phyloP scores from a whole-genome alignment of 2,113 vertebrate genomes.

The Corvus cornix region DNA sequence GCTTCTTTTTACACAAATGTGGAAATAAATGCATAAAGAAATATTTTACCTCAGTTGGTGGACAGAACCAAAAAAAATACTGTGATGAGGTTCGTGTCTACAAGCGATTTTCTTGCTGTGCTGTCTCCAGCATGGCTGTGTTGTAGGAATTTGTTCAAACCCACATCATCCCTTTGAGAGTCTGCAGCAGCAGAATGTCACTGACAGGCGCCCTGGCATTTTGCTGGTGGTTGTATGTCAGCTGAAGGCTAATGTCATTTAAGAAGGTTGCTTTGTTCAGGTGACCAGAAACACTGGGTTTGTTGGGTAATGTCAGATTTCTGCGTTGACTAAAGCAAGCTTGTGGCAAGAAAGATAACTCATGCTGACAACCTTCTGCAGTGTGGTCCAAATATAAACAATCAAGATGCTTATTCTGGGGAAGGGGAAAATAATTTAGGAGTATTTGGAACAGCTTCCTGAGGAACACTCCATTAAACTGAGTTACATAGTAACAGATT shows the following conservation, averaged over 20 bases:
- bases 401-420: neutral
- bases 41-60: neutral
- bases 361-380: constrained; percentile 13
- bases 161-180: neutral
- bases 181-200: neutral
- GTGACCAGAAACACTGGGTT: constrained; percentile 38
- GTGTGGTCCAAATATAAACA: neutral
- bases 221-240: neutral
- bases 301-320: constrained; percentile 6
- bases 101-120: neutral
- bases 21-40: neutral
- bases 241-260: constrained; percentile 23
- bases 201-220: constrained; percentile 1
- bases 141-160: neutral
- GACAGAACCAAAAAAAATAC: neutral
- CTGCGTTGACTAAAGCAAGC: neutral
- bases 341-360: constrained; percentile 32
- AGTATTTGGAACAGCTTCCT: constrained; percentile 36
- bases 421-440: constrained; percentile 50
- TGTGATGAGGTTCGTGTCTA: neutral
- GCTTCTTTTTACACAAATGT: neutral
- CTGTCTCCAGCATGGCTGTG: neutral
- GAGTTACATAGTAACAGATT: constrained; percentile 45
- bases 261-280: constrained; percentile 19
- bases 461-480: constrained; percentile 46